phyloP scores from a whole-genome alignment of 2,888 invertebrate species.

The Rutpela maculata region DNA sequence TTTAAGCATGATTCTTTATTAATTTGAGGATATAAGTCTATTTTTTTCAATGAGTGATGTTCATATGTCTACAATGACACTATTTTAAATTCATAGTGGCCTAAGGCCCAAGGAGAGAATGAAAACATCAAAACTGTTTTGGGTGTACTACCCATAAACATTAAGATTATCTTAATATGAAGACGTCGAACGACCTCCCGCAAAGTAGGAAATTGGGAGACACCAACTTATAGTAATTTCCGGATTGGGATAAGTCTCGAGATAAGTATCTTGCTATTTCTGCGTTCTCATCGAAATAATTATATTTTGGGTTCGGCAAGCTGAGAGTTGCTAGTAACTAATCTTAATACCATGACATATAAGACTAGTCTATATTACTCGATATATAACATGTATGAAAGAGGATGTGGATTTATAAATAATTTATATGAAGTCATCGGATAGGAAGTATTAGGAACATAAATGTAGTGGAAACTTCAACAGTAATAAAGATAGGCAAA shows the following conservation, averaged over 20 bases:
- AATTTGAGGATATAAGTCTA: too few species aligned
- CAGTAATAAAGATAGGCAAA: too few species aligned
- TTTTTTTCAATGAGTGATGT: too few species aligned
- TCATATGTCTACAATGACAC: too few species aligned
- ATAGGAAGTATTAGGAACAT: neutral
- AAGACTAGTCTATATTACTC: neutral
- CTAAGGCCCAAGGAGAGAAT: too few species aligned
- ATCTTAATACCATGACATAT: neutral
- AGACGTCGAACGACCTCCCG: neutral
- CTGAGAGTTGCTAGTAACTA: neutral
- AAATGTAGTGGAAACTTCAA: too few species aligned
- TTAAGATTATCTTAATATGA: neutral
- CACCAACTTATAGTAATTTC: slow-evolving; percentile 7
- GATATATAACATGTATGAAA: too few species aligned
- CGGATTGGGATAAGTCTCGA: neutral
- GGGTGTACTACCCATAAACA: neutral
- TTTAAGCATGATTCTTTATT: too few species aligned
- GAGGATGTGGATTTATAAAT: slow-evolving; percentile 7
- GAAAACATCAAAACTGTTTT: too few species aligned
- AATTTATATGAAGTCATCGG: neutral
- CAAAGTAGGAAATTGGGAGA: neutral
- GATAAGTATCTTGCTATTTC: neutral
- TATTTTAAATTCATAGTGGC: too few species aligned
- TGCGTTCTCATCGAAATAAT: neutral
- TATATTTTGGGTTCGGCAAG: neutral